Percentiles rank a stretch among this genome's conserved stretches.
phyloP scores from a whole-genome alignment of 2,797 vertebrate genomes.

The Aulostomus chinensis region DNA sequence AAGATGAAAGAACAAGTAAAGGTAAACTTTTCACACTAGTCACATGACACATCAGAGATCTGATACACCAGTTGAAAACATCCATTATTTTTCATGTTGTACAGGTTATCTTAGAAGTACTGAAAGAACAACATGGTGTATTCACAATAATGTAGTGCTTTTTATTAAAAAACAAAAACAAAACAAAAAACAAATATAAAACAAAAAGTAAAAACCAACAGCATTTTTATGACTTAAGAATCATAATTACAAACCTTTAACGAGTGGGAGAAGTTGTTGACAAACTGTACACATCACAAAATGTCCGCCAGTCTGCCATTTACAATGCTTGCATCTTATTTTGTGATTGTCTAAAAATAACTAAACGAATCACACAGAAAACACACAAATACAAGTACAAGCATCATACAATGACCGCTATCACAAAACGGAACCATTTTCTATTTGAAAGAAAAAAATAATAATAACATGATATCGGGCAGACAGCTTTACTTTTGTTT shows the following conservation, averaged over 20 bases:
- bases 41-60: no score
- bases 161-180: constrained; percentile 84
- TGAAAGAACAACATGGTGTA: constrained; percentile 48
- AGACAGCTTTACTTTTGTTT: constrained; percentile 71
- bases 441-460: constrained; percentile 70
- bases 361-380: constrained; percentile 86
- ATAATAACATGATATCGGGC: constrained; percentile 77
- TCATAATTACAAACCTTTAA: constrained; percentile 88
- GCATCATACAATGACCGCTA: constrained; percentile 85
- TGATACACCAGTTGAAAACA: no score
- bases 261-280: constrained; percentile 83
- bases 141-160: constrained; percentile 88
- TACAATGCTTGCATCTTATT: constrained; percentile 89
- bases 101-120: background rate
- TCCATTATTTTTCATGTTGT: no score
- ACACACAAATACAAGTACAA: constrained; percentile 87
- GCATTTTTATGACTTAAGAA: constrained; percentile 84
- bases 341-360: constrained; percentile 90
- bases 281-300: constrained; percentile 89
- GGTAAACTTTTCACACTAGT: no score
- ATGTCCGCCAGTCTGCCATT: constrained; percentile 85
- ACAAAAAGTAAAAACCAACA: constrained; percentile 88
- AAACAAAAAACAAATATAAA: constrained; percentile 82
- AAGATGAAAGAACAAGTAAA: no score
- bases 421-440: constrained; percentile 82